Evolutionary conservation across 2,888 invertebrate genomes (phyloP).

Genomic region (Seira ritae): DNA sequence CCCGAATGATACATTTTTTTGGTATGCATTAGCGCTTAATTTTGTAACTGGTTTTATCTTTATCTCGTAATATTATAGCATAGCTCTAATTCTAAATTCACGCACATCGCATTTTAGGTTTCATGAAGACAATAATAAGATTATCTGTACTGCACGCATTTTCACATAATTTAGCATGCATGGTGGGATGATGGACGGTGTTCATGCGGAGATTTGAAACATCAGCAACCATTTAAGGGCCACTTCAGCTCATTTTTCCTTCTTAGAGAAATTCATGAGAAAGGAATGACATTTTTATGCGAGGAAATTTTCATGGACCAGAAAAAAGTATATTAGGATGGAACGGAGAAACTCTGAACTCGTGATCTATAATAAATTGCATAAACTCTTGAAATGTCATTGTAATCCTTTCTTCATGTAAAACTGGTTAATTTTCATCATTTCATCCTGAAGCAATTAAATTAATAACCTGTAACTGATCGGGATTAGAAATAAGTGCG

Average conservation of each 20-base stretch:
- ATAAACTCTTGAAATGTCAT: conserved; percentile 8
- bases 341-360: conserved; percentile 37
- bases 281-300: conserved; percentile 24
- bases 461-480: conserved; percentile 59
- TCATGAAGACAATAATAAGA: too few species aligned
- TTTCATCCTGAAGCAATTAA: conserved; percentile 52
- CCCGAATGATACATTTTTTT: too few species aligned
- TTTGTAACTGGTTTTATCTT: too few species aligned
- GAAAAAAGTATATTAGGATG: conserved; percentile 21
- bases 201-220: too few species aligned
- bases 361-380: background rate
- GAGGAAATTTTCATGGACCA: conserved; percentile 37
- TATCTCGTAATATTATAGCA: too few species aligned
- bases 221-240: conserved; percentile 41
- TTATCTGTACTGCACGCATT: too few species aligned
- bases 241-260: conserved; percentile 32
- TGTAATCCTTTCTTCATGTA: conserved; percentile 32
- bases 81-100: too few species aligned
- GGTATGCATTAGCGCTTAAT: too few species aligned
- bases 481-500: background rate
- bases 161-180: too few species aligned
- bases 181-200: too few species aligned
- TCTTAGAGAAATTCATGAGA: conserved; percentile 34
- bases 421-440: conserved; percentile 44
- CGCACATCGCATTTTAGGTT: too few species aligned